Evolutionary conservation across 2,113 vertebrate genomes (phyloP).

Genomic region (Scalopus aquaticus): DNA sequence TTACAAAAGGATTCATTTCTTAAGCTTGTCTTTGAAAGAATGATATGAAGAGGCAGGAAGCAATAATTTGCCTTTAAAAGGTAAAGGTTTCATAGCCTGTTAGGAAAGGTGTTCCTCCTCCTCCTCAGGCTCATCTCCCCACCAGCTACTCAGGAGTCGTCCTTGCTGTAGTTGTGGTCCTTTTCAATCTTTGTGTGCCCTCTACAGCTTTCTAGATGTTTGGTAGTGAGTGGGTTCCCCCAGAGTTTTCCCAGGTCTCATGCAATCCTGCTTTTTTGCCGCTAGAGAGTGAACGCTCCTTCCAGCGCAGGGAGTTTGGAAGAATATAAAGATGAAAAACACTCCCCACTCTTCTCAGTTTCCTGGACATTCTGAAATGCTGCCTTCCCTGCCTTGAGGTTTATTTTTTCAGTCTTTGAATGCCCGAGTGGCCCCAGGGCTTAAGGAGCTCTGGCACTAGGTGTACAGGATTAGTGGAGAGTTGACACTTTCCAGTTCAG

Average conservation of each 20-base stretch:
- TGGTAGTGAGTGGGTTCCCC: not conserved
- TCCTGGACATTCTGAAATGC: not conserved
- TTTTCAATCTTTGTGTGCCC: not conserved
- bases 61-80: not conserved
- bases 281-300: not conserved
- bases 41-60: not conserved
- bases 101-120: not conserved
- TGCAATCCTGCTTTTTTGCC: not conserved
- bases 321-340: not conserved
- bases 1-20: not conserved
- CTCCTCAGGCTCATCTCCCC: not conserved
- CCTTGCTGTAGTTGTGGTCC: rapidly evolving
- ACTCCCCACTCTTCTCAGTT: not conserved
- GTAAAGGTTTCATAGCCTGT: not conserved
- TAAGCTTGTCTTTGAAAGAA: not conserved
- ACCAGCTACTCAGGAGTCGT: not conserved
- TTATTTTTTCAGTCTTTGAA: not conserved
- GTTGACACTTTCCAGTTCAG: not conserved
- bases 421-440: rapidly evolving
- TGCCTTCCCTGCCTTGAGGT: not conserved
- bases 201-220: not conserved
- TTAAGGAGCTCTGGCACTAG: not conserved
- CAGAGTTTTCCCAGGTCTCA: not conserved
- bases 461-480: not conserved
- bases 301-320: not conserved